Base-by-base conservation (phyloP, 2,113 vertebrate species). In the Heloderma charlesbogerti region DNA sequence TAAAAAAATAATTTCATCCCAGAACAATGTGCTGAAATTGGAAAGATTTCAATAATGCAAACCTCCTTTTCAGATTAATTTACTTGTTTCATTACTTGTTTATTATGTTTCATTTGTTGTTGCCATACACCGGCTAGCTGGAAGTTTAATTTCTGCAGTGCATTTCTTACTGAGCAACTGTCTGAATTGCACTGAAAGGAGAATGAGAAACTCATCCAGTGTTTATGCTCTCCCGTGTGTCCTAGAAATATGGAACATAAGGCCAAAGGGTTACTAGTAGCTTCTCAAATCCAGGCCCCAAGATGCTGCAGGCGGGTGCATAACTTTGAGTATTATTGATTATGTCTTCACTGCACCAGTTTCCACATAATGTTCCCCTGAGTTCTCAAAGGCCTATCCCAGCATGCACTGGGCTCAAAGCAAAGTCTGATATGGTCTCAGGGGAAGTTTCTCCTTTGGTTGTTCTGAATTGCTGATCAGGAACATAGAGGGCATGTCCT, bases 311-410 rank as follows among this genome's bases (percentile, higher is more conserved):
- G 43, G 71, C 88, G 94, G 69, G 71, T 82, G 40, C 25, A 89
- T 72, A 92, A 69, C 75, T 85, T 78, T 74, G 75, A 48, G 75
- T 85, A 72, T 89, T 80, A 89, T 92, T 86, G 87, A 92, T 89
- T 86, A 74, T 81, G 77, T 92, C 83, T 92, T 85, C 87, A 79
- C 81, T 29, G 74, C 81, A 75, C 87, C 86, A 66, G 83, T 89
- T 74, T 86, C 91, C 82, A 81, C 40, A 81, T 31, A 86, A 72
- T 80, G 88, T 48, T 81, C 87, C 34, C 72, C n/a, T 48, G 66
- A 45, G 37, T 90, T 90, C 75, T 54, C n/a, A 86, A 69, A 86
- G 45, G 74, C 75, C 89, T 90, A 80, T 72, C 74, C 48, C 83
- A 71, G 82, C 74, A 80, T 86, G 66, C 74, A 37, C 40, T 66